Evolutionary conservation across 2,113 vertebrate species (phyloP).

Genomic region (Numenius arquata): DNA sequence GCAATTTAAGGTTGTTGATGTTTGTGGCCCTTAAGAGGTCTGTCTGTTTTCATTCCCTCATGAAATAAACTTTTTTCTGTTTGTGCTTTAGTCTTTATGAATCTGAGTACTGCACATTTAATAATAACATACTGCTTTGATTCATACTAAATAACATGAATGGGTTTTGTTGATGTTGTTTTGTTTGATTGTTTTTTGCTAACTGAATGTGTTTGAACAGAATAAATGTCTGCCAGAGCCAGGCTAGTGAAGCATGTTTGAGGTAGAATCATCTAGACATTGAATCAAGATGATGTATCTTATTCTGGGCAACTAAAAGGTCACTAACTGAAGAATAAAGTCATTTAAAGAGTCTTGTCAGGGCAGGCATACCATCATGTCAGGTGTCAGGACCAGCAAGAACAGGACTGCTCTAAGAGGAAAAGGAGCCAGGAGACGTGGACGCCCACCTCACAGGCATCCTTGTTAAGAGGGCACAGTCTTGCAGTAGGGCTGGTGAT

Average conservation of each 20-base stretch:
- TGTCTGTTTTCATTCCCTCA: not conserved
- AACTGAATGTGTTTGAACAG: not conserved
- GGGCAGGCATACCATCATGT: not conserved
- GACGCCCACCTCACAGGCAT: rapidly evolving
- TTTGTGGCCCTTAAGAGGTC: not conserved
- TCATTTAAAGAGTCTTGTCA: not conserved
- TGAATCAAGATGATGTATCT: not conserved
- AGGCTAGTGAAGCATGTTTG: not conserved
- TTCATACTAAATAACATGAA: not conserved
- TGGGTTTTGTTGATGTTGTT: not conserved
- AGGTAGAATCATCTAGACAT: not conserved
- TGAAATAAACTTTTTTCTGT: not conserved
- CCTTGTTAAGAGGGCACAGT: too few relatives aligned
- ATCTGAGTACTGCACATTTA: not conserved
- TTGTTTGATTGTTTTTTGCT: not conserved
- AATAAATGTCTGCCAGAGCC: not conserved
- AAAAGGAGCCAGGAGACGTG: not conserved
- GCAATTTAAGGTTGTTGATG: not conserved
- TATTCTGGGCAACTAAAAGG: not conserved
- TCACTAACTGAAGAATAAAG: not conserved
- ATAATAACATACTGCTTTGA: not conserved
- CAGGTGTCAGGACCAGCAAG: not conserved
- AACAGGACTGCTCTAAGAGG: not conserved
- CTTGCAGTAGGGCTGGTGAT: not conserved
- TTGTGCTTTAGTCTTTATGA: not conserved